Base-by-base conservation (phyloP, 1,140 invertebrate species). In the Zaprionus camerounensis region DNA sequence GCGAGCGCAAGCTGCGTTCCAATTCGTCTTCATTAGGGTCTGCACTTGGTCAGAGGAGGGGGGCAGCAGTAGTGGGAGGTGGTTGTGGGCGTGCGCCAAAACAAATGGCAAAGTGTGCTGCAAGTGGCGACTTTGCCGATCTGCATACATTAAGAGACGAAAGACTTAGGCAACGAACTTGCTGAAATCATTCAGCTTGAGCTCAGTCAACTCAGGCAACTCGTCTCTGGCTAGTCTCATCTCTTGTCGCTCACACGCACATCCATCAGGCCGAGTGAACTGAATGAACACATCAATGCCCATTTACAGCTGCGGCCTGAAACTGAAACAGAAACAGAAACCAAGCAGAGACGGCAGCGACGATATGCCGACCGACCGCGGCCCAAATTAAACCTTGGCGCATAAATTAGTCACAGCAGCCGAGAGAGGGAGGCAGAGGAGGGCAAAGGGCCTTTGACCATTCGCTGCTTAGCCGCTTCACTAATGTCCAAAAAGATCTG, bases 271-370 rank as follows among this genome's bases (percentile, higher is more conserved):
- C 57, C 71, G 75, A 62, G 65, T 80, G 82, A 86, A 86, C 86
- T 80, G 82, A 86, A 86, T 86, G 82, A 86, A 87, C 80, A 87
- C 80, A 82, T 86, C 82, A 87, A 82, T 86, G 84, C 62, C 78
- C 78, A 81, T 88, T 90, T 88, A 73, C 17, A 64, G 74, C 63
- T 41, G 44, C 15, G 73, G 80, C 78, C 78, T 77, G 49, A 84
- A 80, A 77, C 41, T 31, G 28, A 31, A 31, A 31, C 9, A 34
- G 31, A 31, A 31, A 31, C 31, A 31, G 31, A 34, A 34, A 34
- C 36, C 7, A n/a, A 44, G 41, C 64, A 58, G 51, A 49, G 17
- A 9, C 2, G 36, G 11, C 22, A 71, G 64, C 57, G 24, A 26
- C 64, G 70, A 58, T 28, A 49, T 65, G 38, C 61, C 64, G 64